Evolutionary conservation across 2,888 invertebrate species (phyloP), one percentile per base, ranked within the genome.

Genomic region (Lapara coniferarum): DNA sequence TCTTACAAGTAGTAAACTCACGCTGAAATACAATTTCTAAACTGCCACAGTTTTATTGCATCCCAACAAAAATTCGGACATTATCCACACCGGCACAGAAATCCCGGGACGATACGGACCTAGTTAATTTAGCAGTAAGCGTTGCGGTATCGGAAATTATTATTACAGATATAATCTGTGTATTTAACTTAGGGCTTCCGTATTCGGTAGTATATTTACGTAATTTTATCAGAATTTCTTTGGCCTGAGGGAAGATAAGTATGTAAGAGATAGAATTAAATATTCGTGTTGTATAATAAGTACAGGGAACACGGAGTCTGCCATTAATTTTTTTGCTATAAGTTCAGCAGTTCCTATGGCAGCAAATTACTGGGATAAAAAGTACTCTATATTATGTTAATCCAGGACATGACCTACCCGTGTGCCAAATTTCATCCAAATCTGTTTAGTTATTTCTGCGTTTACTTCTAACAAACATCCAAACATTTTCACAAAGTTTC

Each of bases 101-200:
- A 86, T 85, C 83, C 81, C 80, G 19, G 77, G 81, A 19, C 49
- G 63, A 49, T 49, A 12, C 77, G 72, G 75, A 77, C 77, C 74
- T 82, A 78, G 84, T 85, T 87, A 86, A 88, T 88, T 87, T 87
- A 79, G 78, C 79, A 84, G 83, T 85, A 81, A 81, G 78, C 78
- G 79, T 78, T 77, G 77, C 72, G 81, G 80, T 74, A 78, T 76
- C 77, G 71, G 75, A 77, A 63, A 63, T 63, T 63, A 74, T 72
- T 72, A 78, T 76, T 76, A 74, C 74, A 72, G 71, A 74, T 63
- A 73, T 75, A 72, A 80, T 78, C 77, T 76, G 69, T 69, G 70
- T 71, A 73, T 73, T 77, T 71, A 72, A 72, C 59, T 52, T 37
- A 51, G 44, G 70, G 73, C 49, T 63, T 63, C 63, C 63, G 63